Percentiles rank a stretch among this genome's conserved stretches.
Conservation (phyloP, 2,888 invertebrate species). For the Orthosia gothica region DNA sequence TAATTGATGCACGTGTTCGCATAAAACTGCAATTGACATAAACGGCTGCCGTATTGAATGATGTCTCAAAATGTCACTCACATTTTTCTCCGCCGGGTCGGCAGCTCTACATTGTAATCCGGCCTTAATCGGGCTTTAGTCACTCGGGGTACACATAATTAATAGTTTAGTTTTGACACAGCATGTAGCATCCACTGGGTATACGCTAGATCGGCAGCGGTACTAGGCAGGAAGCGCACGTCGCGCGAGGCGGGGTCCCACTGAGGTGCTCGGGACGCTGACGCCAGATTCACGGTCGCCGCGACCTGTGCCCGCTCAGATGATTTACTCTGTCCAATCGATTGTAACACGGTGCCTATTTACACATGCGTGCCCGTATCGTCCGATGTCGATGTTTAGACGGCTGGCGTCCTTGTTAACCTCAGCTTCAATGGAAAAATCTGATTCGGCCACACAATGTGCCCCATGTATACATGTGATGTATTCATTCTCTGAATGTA, state of each 20-base stretch:
- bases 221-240: conserved; percentile 83
- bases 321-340: conserved; percentile 90
- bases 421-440: conserved; percentile 73
- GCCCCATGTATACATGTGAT: conserved; percentile 15
- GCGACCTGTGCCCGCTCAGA: conserved; percentile 85
- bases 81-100: conserved; percentile 87
- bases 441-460: conserved; percentile 72
- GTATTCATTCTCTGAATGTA: conserved; percentile 48
- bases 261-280: conserved; percentile 81
- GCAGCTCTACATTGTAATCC: conserved; percentile 88
- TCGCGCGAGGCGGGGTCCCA: conserved; percentile 83
- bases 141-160: conserved; percentile 76
- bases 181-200: conserved; percentile 51
- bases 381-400: conserved; percentile 77
- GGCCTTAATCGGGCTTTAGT: conserved; percentile 74
- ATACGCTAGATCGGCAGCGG: conserved; percentile 38
- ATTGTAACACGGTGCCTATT: conserved; percentile 84
- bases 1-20: conserved; percentile 32
- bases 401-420: conserved; percentile 79
- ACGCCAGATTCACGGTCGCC: conserved; percentile 88
- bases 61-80: conserved; percentile 77
- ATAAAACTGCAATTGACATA: conserved; percentile 50
- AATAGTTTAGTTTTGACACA: conserved; percentile 62
- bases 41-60: conserved; percentile 57
- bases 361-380: conserved; percentile 80